phyloP scores from a whole-genome alignment of 2,113 vertebrate species.

The Ciconia maguari region DNA sequence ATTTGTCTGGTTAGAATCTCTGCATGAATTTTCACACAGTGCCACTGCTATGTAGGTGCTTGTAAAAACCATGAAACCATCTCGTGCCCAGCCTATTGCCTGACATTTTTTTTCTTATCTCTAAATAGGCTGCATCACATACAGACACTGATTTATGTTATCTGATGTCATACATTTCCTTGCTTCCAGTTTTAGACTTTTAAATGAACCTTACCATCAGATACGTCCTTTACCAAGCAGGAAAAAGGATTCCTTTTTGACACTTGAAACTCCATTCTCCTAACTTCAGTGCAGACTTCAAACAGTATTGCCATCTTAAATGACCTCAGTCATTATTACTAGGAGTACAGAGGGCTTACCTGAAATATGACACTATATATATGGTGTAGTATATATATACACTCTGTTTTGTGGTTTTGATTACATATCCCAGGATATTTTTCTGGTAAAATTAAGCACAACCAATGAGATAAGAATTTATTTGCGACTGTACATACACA shows the following conservation, averaged over 20 bases:
- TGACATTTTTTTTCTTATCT: neutral
- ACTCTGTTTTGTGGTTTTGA: neutral
- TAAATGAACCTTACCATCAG: neutral
- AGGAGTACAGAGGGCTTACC: neutral
- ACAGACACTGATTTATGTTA: neutral
- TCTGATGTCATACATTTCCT: neutral
- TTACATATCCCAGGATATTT: neutral
- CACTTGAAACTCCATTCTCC: neutral
- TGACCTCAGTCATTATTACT: neutral
- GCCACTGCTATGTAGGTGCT: neutral
- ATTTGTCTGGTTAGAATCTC: neutral
- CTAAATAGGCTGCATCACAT: neutral
- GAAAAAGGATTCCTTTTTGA: neutral
- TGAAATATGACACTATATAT: neutral
- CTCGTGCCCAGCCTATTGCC: neutral
- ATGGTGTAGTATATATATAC: accelerated
- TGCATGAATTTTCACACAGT: neutral
- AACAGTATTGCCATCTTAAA: neutral
- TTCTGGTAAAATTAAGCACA: neutral
- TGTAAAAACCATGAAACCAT: neutral
- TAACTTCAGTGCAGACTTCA: neutral
- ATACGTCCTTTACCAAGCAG: neutral
- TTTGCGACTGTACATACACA: neutral
- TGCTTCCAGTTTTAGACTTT: neutral
- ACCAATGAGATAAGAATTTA: neutral